These are phyloP conservation scores for Pangasius macronema DNA, from an alignment of 2,797 vertebrate genomes.

Conservation along the genomic window DNA sequence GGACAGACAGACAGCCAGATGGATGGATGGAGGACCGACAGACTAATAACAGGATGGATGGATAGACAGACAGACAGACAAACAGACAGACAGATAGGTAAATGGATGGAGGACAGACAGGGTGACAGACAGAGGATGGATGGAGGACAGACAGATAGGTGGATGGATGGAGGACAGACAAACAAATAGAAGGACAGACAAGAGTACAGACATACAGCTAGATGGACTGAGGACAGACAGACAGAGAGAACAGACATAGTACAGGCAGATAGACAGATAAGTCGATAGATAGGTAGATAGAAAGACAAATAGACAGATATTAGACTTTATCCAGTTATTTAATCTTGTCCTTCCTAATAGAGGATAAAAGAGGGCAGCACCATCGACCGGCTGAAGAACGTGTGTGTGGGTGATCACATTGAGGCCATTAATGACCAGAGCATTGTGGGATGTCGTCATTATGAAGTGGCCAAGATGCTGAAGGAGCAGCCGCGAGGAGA, in stretches of 20 bases:
- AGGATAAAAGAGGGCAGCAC: conserved; percentile 96
- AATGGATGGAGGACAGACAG: no score
- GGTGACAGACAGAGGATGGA: background rate
- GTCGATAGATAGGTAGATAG: background rate
- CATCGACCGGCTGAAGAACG: conserved; percentile 84
- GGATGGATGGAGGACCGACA: background rate
- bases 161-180: background rate
- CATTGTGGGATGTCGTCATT: conserved; percentile 96
- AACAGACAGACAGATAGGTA: background rate
- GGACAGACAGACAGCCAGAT: background rate
- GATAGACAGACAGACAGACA: background rate
- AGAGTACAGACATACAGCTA: background rate
- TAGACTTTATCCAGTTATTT: conserved; percentile 1
- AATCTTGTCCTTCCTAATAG: conserved; percentile 66
- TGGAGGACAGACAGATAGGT: background rate
- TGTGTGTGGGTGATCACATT: conserved; percentile 95
- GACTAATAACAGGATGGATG: background rate
- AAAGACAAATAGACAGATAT: background rate
- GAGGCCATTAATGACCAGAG: conserved; percentile 97
- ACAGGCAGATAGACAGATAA: no score
- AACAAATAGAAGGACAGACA: background rate
- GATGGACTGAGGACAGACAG: background rate
- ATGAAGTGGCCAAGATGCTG: conserved; percentile 95
- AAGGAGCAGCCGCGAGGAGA: conserved; percentile 86
- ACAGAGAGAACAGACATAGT: background rate